A percentile compares a stretch with the other conserved stretches of the same genome.
These are phyloP conservation scores for Cyprinella venusta DNA, from an alignment of 2,797 vertebrate species.

Conservation along the genomic window DNA sequence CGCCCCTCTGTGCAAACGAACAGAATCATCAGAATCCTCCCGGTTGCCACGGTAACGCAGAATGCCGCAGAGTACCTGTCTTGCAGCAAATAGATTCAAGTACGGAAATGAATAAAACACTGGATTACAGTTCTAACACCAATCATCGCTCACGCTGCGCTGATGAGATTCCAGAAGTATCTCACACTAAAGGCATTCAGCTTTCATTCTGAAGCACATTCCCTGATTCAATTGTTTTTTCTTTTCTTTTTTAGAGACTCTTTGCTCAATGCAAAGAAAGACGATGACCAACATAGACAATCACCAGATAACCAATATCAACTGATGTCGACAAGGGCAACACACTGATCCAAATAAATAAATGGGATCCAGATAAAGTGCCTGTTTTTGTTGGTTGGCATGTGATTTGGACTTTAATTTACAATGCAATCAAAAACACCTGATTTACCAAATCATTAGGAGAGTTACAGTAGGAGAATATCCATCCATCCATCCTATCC, in stretches of 20 bases:
- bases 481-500: background rate
- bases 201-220: background rate
- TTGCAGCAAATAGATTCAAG: constrained; percentile 14
- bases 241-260: no score
- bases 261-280: no score
- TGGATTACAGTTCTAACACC: background rate
- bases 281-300: background rate
- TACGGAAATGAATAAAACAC: constrained; percentile 8
- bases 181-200: background rate
- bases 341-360: background rate
- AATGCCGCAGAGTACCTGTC: constrained; percentile 12
- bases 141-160: background rate
- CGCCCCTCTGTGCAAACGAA: background rate
- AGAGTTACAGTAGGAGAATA: background rate
- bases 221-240: no score
- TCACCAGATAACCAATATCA: background rate
- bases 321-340: background rate
- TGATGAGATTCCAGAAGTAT: constrained; percentile 1
- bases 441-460: background rate
- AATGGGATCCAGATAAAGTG: background rate
- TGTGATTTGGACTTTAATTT: background rate
- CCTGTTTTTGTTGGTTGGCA: background rate
- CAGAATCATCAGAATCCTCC: background rate
- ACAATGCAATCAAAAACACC: background rate
- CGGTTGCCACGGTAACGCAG: constrained; percentile 3